Base-by-base conservation (phyloP, 2,113 vertebrate species). In the Eupsittula cactorum region DNA sequence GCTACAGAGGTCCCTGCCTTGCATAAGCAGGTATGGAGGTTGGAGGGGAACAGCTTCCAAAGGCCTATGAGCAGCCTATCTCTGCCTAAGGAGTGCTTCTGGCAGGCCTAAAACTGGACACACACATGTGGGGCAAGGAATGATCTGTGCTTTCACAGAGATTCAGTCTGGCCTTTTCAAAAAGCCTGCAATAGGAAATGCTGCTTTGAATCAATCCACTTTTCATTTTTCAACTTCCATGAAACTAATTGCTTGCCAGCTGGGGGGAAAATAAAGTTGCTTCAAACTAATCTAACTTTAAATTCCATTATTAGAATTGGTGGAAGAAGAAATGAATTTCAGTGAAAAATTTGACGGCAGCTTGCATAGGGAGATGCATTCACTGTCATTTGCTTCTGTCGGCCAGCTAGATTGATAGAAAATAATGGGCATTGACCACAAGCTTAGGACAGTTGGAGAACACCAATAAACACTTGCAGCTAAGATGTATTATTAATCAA, bases 401-500 rank as follows among this genome's bases (percentile, higher is more conserved):
- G 53, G 83, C 88, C 86, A 62, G n/a, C 28, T 79, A 35, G 95
- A 96, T 85, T 96, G 95, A 96, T 76, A 87, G 95, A 93, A 95
- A 96, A 65, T 94, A 96, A 96, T 93, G 91, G 91, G 81, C 88
- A 94, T 96, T 96, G 93, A 96, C 95, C 95, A 95, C 91, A 62
- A 82, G 91, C 88, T 87, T 33, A 92, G 92, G 93, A 96, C 86
- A 93, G 92, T 91, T 69, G 88, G 63, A 92, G 88, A 95, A 89
- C 81, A 89, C 88, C 67, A 93, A 95, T 96, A 94, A 96, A 96
- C 95, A 93, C 86, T 87, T 70, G 91, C 96, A 96, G 73, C 80
- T 82, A 93, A 93, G 96, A 95, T 94, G 91, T 65, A 96, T 96
- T 94, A 96, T 94, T 96, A 97, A 96, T 96, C 95, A 92, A 96